phyloP scores from a whole-genome alignment of 2,113 vertebrate species.

The Steatornis caripensis region DNA sequence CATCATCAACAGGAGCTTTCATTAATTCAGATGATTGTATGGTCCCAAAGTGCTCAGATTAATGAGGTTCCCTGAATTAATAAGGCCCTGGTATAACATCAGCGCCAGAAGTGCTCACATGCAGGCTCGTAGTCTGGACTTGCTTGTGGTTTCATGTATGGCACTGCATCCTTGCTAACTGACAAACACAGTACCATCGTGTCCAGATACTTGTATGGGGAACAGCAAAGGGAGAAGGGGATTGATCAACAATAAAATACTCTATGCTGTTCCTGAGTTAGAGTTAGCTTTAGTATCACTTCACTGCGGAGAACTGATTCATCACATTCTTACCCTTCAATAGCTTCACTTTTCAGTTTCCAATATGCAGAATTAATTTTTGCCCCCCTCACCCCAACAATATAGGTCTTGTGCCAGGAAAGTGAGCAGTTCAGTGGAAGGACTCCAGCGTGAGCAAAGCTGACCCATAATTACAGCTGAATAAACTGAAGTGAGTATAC shows the following conservation, averaged over 20 bases:
- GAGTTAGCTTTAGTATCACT: neutral
- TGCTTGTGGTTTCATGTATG: neutral
- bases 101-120: neutral
- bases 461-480: conserved; percentile 4
- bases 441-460: neutral
- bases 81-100: neutral
- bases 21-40: neutral
- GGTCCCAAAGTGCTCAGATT: neutral
- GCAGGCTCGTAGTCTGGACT: neutral
- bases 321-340: neutral
- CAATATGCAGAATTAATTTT: neutral
- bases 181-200: accelerated
- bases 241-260: neutral
- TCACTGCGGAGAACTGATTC: neutral
- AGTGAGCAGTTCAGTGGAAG: neutral
- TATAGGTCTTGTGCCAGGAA: neutral
- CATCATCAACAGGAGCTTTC: neutral
- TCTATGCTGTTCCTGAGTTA: neutral
- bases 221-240: neutral
- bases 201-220: neutral
- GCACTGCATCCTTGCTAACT: neutral
- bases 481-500: neutral
- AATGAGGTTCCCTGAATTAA: neutral
- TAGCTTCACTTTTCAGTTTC: conserved; percentile 12
- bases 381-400: neutral